These are phyloP conservation scores for Campylomormyrus numenius DNA, from an alignment of 2,113 vertebrate genomes.

Conservation along the genomic window DNA sequence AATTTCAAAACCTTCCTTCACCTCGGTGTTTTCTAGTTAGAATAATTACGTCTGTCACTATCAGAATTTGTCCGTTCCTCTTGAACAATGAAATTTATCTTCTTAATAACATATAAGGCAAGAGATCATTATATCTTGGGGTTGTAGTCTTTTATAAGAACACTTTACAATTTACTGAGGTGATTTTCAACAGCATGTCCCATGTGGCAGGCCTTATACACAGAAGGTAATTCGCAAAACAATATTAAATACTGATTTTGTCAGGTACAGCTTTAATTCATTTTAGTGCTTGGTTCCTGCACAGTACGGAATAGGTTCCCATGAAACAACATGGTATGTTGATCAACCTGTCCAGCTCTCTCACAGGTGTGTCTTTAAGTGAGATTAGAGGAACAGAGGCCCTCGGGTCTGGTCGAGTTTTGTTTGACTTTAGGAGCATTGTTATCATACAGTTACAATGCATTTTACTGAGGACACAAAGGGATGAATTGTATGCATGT, in stretches of 20 bases:
- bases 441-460: background rate
- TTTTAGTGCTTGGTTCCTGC: background rate
- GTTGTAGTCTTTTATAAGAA: background rate
- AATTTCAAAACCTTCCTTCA: background rate
- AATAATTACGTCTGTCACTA: background rate
- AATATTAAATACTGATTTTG: background rate
- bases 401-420: background rate
- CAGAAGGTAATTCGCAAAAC: background rate
- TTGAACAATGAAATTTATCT: background rate
- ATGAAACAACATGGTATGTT: background rate
- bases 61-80: background rate
- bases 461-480: background rate
- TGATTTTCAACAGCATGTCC: background rate
- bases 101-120: background rate
- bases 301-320: background rate
- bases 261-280: background rate
- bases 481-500: background rate
- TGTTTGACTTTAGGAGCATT: background rate
- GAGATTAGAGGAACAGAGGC: background rate
- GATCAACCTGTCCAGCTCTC: conserved; percentile 8
- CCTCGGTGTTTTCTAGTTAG: background rate
- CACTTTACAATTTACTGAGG: background rate
- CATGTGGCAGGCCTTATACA: background rate
- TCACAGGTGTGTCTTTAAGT: background rate
- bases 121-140: background rate